Percentiles rank a stretch among this genome's conserved stretches.
Conservation (phyloP, 2,797 vertebrate species). For the Tadarida brasiliensis region DNA sequence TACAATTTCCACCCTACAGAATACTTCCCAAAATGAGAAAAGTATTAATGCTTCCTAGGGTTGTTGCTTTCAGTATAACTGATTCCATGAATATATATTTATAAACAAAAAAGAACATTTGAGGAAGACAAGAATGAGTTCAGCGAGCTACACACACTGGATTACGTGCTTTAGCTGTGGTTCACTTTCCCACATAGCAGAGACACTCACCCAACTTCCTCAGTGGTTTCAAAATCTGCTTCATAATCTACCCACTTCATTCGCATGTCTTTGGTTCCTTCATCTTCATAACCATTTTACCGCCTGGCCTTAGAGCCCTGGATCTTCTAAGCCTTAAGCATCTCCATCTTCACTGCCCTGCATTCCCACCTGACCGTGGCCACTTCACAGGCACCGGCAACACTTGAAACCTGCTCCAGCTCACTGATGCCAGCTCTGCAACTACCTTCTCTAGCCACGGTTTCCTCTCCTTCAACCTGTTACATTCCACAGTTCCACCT, state of each 20-base stretch:
- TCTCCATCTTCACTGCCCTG: neutral
- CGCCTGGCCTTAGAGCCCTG: neutral
- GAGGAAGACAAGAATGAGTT: neutral
- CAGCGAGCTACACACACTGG: neutral
- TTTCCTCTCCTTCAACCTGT: neutral
- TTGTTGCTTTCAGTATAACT: neutral
- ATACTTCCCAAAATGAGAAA: neutral
- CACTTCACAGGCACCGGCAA: neutral
- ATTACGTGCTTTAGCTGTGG: neutral
- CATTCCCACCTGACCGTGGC: neutral
- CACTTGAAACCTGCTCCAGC: neutral
- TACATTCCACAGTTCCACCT: neutral
- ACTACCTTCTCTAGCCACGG: neutral
- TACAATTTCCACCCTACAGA: constrained; percentile 6
- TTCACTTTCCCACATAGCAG: neutral
- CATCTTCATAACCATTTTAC: neutral
- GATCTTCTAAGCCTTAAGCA: neutral
- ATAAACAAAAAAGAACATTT: neutral
- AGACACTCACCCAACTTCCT: neutral
- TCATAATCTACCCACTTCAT: neutral
- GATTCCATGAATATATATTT: constrained; percentile 16
- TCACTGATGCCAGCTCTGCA: neutral
- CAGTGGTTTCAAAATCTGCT: neutral
- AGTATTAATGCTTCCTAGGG: neutral
- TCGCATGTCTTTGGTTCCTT: neutral